Conservation (phyloP, 2,797 vertebrate species). For the Melanotaenia boesemani region DNA sequence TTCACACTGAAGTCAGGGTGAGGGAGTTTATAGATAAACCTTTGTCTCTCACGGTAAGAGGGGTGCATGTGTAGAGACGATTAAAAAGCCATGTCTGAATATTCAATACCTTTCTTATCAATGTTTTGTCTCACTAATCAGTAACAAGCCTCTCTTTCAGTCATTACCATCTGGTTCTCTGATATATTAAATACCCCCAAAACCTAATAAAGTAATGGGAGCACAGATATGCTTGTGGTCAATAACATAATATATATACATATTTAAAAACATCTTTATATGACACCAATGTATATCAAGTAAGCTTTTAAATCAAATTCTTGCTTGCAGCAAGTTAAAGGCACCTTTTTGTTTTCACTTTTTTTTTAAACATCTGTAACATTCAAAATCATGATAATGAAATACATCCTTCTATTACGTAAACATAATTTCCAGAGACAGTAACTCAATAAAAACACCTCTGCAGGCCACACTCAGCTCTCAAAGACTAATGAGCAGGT, state of each 20-base stretch:
- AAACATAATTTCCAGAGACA: background rate
- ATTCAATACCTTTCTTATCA: background rate
- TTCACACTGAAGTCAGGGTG: background rate
- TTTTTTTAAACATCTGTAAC: conserved; percentile 5
- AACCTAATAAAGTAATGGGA: background rate
- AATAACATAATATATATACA: conserved; percentile 7
- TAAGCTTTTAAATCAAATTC: conserved; percentile 10
- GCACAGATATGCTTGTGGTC: background rate
- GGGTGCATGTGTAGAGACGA: background rate
- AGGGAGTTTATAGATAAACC: background rate
- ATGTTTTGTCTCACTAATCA: background rate
- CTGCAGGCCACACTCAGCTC: background rate
- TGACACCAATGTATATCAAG: background rate
- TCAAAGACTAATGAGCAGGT: background rate
- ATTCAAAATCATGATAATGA: conserved; percentile 6
- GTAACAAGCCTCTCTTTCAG: background rate
- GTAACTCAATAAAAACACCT: background rate
- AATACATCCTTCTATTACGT: background rate
- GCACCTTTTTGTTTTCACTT: background rate
- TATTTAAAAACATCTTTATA: background rate
- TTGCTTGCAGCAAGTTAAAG: conserved; percentile 10
- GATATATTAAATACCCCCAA: background rate
- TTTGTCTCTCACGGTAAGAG: background rate
- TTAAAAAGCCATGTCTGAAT: background rate
- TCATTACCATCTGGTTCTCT: background rate